Evolutionary conservation across 23 tunicate genomes (phyloP).

Genomic region (Aplidium turbinatum): DNA sequence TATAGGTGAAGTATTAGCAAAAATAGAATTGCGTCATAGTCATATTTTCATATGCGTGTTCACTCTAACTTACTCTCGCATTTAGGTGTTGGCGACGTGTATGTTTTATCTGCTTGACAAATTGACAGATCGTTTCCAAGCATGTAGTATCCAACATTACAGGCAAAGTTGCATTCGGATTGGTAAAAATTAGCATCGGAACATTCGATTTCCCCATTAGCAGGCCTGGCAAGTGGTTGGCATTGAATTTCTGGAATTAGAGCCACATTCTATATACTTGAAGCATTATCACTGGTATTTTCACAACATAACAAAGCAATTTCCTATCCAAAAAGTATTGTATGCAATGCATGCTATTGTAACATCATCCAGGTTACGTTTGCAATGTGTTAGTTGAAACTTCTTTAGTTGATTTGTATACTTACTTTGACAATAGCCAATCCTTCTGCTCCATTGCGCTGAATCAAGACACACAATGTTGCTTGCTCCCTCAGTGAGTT

Average conservation of each 20-base stretch:
- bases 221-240: conserved; percentile 5
- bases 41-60: too few species aligned
- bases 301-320: too few species aligned
- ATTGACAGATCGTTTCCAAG: conserved; percentile 8
- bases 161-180: conserved; percentile 41
- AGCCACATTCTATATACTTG: too few species aligned
- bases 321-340: too few species aligned
- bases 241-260: conserved; percentile 34
- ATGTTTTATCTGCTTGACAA: conserved; percentile 38
- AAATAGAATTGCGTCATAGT: too few species aligned
- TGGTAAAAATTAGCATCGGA: conserved; percentile 26
- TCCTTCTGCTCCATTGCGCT: conserved; percentile 18
- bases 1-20: too few species aligned
- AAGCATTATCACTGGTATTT: too few species aligned
- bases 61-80: conserved; percentile 17
- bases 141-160: conserved; percentile 40
- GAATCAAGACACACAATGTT: conserved; percentile 27
- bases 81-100: neutral
- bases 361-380: too few species aligned
- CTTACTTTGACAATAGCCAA: conserved; percentile 46
- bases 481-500: conserved; percentile 22
- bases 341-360: too few species aligned
- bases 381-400: too few species aligned
- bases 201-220: conserved; percentile 39
- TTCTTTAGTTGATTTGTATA: too few species aligned